These are phyloP conservation scores for Drosophila formosana DNA, from an alignment of 2,888 invertebrate genomes.

Conservation along the genomic window DNA sequence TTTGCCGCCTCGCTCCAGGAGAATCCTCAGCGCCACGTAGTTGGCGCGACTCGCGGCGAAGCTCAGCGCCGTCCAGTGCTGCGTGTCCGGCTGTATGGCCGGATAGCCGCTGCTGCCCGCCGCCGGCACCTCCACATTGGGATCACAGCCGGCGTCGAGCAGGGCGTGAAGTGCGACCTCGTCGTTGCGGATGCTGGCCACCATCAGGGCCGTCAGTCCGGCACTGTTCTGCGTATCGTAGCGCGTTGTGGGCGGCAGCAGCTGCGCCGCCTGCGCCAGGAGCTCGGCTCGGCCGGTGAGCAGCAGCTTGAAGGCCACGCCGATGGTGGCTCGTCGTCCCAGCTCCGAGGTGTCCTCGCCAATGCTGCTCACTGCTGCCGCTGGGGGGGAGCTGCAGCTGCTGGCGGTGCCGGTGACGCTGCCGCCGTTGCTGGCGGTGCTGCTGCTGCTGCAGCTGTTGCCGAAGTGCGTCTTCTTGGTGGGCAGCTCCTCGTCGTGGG, in stretches of 20 bases:
- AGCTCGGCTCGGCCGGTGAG: constrained; percentile 92
- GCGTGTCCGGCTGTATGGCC: constrained; percentile 89
- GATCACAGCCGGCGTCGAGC: constrained; percentile 92
- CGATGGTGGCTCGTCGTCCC: constrained; percentile 88
- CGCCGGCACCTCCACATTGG: constrained; percentile 91
- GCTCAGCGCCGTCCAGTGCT: constrained; percentile 95
- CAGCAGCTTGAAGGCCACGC: constrained; percentile 92
- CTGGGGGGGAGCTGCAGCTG: constrained; percentile 61
- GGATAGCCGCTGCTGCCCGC: constrained; percentile 85
- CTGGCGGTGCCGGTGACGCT: constrained; percentile 61
- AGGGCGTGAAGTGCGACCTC: constrained; percentile 91
- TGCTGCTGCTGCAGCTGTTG: constrained; percentile 29
- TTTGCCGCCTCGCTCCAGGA: constrained; percentile 92
- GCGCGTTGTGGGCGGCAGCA: constrained; percentile 89
- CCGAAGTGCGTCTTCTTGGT: constrained; percentile 81
- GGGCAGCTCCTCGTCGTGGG: constrained; percentile 86
- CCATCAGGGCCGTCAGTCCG: constrained; percentile 93
- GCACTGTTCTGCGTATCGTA: constrained; percentile 92
- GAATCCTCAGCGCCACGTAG: constrained; percentile 88
- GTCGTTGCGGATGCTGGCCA: constrained; percentile 92
- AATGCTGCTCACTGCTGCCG: constrained; percentile 54
- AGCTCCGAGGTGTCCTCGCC: constrained; percentile 86
- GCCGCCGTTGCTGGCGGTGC: constrained; percentile 15
- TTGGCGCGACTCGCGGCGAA: constrained; percentile 89
- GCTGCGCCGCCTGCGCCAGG: constrained; percentile 90